A percentile compares a stretch with the other conserved stretches of the same genome.
phyloP scores from a whole-genome alignment of 2,113 vertebrate genomes.

The Sorex fumeus region DNA sequence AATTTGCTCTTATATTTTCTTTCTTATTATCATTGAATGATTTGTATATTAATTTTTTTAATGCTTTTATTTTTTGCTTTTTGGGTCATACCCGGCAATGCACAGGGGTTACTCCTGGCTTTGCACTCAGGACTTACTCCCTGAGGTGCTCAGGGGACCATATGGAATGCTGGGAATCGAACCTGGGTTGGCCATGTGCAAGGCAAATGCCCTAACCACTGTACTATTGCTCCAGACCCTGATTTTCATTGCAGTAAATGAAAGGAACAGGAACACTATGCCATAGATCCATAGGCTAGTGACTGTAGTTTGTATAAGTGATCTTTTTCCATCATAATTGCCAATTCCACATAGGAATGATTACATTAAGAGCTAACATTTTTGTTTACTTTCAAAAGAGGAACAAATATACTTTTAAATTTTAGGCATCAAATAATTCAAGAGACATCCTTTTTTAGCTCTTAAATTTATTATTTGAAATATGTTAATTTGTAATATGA shows the following conservation, averaged over 20 bases:
- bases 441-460: background rate
- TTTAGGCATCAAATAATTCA: background rate
- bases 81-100: no score
- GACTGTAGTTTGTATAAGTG: background rate
- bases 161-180: no score
- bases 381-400: constrained; percentile 35
- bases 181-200: no score
- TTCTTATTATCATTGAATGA: background rate
- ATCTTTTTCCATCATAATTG: background rate
- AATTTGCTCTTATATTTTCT: constrained; percentile 27
- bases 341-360: constrained; percentile 25
- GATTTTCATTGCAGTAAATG: no score
- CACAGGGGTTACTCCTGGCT: no score
- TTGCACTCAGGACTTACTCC: no score
- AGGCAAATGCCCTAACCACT: no score
- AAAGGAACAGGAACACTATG: background rate
- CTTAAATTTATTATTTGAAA: constrained; percentile 15
- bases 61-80: no score
- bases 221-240: no score
- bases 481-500: background rate
- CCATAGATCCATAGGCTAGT: background rate
- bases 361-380: background rate
- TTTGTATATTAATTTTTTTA: no score
- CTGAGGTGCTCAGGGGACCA: no score
- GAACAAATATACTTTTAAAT: constrained; percentile 51